Conservation (phyloP, 2,888 invertebrate species). For the Hylaea fasciaria region DNA sequence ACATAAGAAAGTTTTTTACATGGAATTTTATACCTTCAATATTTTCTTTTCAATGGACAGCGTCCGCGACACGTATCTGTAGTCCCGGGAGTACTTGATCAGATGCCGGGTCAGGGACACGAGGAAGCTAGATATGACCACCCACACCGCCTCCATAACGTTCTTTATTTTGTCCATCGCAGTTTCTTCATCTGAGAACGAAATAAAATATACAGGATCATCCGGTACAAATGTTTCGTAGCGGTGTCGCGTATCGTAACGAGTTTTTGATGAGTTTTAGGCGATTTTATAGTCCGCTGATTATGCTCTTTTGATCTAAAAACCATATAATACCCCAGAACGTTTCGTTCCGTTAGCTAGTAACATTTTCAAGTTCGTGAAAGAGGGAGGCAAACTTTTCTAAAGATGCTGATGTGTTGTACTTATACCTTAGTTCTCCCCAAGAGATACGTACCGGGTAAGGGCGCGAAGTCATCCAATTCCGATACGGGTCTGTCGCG, state of each 20-base stretch:
- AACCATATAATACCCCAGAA: too few relatives aligned
- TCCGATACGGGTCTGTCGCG: slow-evolving; percentile 57
- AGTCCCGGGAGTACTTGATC: slow-evolving; percentile 96
- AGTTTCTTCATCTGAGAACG: slow-evolving; percentile 64
- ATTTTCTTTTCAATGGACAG: slow-evolving; percentile 94
- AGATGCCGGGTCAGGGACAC: slow-evolving; percentile 92
- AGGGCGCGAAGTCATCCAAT: slow-evolving; percentile 62
- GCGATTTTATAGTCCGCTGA: too few relatives aligned
- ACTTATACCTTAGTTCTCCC: too few relatives aligned
- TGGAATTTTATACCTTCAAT: slow-evolving; percentile 87
- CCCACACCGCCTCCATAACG: slow-evolving; percentile 83
- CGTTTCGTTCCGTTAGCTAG: too few relatives aligned
- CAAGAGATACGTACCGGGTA: slow-evolving; percentile 56
- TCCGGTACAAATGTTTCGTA: too few relatives aligned
- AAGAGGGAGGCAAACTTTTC: too few relatives aligned
- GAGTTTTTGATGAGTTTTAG: too few relatives aligned
- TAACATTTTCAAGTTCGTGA: too few relatives aligned
- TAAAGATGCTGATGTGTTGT: too few relatives aligned
- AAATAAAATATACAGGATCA: neutral
- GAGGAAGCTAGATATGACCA: slow-evolving; percentile 90
- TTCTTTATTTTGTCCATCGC: slow-evolving; percentile 77
- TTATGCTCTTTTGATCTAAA: too few relatives aligned
- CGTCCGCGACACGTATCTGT: slow-evolving; percentile 96
- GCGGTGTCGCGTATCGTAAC: too few relatives aligned
- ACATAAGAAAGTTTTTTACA: too few relatives aligned